These are phyloP conservation scores for Porites lutea DNA, from an alignment of 64 coral and sea anemone species.

Conservation along the genomic window DNA sequence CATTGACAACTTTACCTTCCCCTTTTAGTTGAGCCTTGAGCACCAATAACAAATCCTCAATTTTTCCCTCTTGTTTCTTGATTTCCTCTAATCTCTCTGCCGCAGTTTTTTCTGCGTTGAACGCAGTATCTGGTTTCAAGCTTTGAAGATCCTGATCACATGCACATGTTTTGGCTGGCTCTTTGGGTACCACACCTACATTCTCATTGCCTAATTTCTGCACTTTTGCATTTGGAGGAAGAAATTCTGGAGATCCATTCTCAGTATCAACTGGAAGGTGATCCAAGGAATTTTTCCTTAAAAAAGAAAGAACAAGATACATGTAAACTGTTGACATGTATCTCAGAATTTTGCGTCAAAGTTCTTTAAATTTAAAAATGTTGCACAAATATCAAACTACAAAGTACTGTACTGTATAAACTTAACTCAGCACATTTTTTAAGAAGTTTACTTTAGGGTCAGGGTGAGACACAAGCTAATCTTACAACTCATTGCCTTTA, in stretches of 20 bases:
- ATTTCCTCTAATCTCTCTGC: not conserved
- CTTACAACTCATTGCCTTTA: too few species aligned
- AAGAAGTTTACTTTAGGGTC: too few species aligned
- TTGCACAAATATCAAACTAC: too few species aligned
- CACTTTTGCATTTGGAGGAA: conserved; percentile 31
- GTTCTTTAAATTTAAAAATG: too few species aligned
- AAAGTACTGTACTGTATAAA: too few species aligned
- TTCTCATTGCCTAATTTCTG: conserved; percentile 11
- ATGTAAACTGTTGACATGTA: too few species aligned
- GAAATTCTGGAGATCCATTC: conserved; percentile 30
- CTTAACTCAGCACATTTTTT: too few species aligned
- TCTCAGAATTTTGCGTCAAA: too few species aligned
- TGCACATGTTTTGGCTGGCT: not conserved
- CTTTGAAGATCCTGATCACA: not conserved
- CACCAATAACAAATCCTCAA: not conserved
- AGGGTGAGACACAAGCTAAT: too few species aligned
- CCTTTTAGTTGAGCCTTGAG: not conserved
- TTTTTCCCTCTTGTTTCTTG: conserved; percentile 1
- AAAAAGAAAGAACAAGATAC: not conserved
- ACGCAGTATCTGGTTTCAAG: not conserved
- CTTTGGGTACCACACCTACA: not conserved
- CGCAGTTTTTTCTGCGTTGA: not conserved
- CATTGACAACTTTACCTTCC: too few species aligned
- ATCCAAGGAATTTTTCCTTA: not conserved
- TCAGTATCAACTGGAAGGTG: not conserved